Conservation (phyloP, 2,113 vertebrate species). For the Micronisus gabar region DNA sequence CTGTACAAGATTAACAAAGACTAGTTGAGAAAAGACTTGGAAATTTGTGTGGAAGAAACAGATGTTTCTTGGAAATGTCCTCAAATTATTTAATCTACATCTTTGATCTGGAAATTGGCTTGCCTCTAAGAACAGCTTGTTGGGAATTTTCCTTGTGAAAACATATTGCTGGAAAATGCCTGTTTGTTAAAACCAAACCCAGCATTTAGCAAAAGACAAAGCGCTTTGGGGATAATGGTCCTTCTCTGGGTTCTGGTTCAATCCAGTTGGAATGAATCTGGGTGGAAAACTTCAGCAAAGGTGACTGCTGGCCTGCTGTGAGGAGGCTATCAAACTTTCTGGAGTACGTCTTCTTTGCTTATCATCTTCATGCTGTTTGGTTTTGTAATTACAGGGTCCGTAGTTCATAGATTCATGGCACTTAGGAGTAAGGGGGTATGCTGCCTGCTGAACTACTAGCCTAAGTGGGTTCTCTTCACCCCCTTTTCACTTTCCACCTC, state of each 20-base stretch:
- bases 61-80: neutral
- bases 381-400: neutral
- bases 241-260: neutral
- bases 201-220: neutral
- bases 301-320: neutral
- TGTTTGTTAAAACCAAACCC: neutral
- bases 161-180: neutral
- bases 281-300: neutral
- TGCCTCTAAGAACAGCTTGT: neutral
- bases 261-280: neutral
- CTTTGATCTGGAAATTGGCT: neutral
- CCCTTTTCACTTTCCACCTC: neutral
- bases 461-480: neutral
- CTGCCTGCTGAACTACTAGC: neutral
- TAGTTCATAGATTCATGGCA: neutral
- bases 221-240: neutral
- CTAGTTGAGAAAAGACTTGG: neutral
- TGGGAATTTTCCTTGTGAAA: neutral
- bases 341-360: accelerated
- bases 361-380: accelerated
- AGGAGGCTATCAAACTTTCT: neutral
- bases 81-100: neutral
- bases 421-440: neutral
- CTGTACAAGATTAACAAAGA: neutral
- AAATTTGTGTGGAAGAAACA: neutral